These are phyloP conservation scores for Vipera ursinii DNA, from an alignment of 2,797 vertebrate species.

Conservation along the genomic window DNA sequence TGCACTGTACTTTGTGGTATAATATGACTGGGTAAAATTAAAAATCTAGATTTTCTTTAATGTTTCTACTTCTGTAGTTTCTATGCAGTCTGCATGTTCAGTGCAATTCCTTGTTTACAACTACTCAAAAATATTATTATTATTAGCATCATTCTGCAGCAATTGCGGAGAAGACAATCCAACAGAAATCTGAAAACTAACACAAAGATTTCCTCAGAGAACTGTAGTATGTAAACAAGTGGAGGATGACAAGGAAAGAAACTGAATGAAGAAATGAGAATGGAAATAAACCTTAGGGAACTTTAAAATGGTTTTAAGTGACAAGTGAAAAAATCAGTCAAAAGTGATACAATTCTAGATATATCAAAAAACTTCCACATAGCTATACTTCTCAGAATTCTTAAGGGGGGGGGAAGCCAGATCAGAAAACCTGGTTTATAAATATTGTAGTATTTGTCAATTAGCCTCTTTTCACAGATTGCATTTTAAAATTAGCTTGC, in stretches of 20 bases:
- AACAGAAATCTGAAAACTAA: neutral
- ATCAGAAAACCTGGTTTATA: slow-evolving; percentile 4
- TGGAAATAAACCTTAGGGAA: neutral
- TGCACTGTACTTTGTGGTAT: neutral
- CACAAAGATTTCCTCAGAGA: neutral
- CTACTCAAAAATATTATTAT: neutral
- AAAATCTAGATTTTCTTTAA: neutral
- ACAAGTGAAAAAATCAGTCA: neutral
- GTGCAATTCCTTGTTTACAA: neutral
- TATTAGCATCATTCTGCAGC: neutral
- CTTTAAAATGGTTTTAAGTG: neutral
- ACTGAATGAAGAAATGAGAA: neutral
- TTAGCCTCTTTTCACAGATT: slow-evolving; percentile 51
- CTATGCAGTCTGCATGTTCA: neutral
- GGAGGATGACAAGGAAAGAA: neutral
- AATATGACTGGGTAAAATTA: neutral
- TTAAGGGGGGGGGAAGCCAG: neutral
- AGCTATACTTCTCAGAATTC: neutral
- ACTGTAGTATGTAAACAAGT: neutral
- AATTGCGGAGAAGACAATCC: neutral
- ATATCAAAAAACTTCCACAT: neutral
- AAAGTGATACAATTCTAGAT: neutral
- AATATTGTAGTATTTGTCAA: neutral
- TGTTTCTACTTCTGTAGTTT: neutral
- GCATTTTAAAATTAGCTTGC: slow-evolving; percentile 57